A percentile compares a stretch with the other conserved stretches of the same genome.
Evolutionary conservation across 2,888 invertebrate genomes (phyloP).

Genomic region (Meghimatium bilineatum): DNA sequence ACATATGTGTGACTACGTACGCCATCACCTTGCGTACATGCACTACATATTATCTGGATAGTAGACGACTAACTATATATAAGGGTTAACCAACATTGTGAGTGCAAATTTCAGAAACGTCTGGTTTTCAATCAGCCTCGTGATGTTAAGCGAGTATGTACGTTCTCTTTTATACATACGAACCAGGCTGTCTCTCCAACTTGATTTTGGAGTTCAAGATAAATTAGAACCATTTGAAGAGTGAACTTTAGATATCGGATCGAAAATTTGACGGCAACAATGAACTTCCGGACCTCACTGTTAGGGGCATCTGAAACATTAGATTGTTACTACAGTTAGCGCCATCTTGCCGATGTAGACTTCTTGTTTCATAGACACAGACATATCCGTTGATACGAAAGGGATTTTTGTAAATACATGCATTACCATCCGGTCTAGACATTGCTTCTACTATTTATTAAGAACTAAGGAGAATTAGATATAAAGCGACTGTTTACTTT

Average conservation of each 20-base stretch:
- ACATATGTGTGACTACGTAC: too few species aligned
- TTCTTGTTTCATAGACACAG: not conserved
- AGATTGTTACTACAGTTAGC: not conserved
- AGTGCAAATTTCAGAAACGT: not conserved
- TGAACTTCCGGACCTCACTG: constrained; percentile 5
- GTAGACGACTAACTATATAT: too few species aligned
- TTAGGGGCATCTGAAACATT: not conserved
- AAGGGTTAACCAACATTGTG: not conserved
- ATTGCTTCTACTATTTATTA: not conserved
- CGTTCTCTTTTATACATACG: not conserved
- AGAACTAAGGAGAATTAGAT: too few species aligned
- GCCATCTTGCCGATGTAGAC: not conserved
- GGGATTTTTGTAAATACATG: not conserved
- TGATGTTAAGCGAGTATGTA: not conserved
- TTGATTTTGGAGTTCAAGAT: not conserved
- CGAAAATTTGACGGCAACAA: not conserved
- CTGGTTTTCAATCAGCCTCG: not conserved
- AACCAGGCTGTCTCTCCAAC: not conserved
- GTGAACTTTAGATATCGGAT: not conserved
- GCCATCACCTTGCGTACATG: too few species aligned
- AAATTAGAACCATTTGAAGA: not conserved
- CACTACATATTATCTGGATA: too few species aligned
- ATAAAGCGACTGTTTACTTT: too few species aligned
- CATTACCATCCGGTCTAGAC: not conserved
- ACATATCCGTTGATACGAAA: not conserved